phyloP scores from a whole-genome alignment of 2,797 vertebrate species.

The Pampus argenteus region DNA sequence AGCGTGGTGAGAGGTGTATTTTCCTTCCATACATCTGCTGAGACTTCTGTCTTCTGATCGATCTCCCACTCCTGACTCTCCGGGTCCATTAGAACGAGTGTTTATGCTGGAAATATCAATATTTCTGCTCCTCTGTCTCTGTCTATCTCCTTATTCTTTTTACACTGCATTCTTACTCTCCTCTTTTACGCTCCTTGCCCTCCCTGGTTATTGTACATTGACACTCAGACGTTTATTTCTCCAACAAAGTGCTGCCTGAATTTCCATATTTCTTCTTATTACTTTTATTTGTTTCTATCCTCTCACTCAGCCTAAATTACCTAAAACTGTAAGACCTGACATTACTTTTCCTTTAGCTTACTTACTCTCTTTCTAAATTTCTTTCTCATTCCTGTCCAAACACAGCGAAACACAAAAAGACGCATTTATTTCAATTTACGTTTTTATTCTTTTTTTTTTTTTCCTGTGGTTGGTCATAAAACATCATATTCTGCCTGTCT shows the following conservation, averaged over 20 bases:
- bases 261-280: slow-evolving; percentile 49
- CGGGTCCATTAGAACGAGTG: slow-evolving; percentile 73
- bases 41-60: slow-evolving; percentile 69
- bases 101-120: slow-evolving; percentile 78
- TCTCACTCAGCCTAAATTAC: slow-evolving; percentile 54
- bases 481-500: slow-evolving; percentile 29
- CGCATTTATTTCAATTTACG: slow-evolving; percentile 43
- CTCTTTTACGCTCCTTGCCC: slow-evolving; percentile 30
- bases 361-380: slow-evolving; percentile 9
- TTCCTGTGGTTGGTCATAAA: slow-evolving; percentile 33
- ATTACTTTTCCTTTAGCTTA: slow-evolving; percentile 57
- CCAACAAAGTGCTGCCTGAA: slow-evolving; percentile 24
- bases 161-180: slow-evolving; percentile 23
- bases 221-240: slow-evolving; percentile 50
- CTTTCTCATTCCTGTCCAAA: slow-evolving; percentile 23
- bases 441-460: too few species aligned
- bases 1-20: slow-evolving; percentile 76
- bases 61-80: slow-evolving; percentile 56
- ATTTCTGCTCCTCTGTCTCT: slow-evolving; percentile 43
- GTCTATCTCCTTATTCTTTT: slow-evolving; percentile 31
- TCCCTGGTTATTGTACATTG: slow-evolving; percentile 36
- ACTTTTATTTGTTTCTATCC: slow-evolving; percentile 45
- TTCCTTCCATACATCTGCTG: slow-evolving; percentile 71
- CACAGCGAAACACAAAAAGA: slow-evolving; percentile 7
- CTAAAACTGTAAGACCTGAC: slow-evolving; percentile 52